Evolutionary conservation across 2,797 vertebrate genomes (phyloP), one percentile per base, ranked within the genome.

Genomic region (Smutsia gigantea): DNA sequence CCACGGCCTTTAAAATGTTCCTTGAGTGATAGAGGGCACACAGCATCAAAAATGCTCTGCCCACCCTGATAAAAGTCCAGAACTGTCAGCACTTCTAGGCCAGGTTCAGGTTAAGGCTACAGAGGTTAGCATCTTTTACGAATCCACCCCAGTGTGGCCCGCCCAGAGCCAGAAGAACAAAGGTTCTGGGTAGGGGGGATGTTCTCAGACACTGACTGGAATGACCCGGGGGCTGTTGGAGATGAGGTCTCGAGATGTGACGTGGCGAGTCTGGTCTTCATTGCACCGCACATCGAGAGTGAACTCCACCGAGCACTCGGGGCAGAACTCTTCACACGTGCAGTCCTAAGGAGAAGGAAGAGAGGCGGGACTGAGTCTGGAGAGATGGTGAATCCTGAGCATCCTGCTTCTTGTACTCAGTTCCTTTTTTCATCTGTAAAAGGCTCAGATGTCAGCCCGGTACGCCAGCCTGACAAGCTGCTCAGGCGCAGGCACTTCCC

Each of bases 141-240:
- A 61, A 53, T 15, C 51, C 51, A 74, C 18, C 39, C 39, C 7
- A 81, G 2, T 12, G 25, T 31, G 12, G 64, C 78, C 90, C 77
- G 72, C 19, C 10, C 6, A 6, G 49, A 85, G 72, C 42, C 49
- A 72, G 19, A 6, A 59, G 15, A 57, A 59, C 1, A 37, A 37
- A 64, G 87, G 51, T n/a, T 7, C 2, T 0, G 39, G 4, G 18
- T 1, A 69, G 17, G 4, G 4, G 19, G 68, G 55, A 19, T 0
- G 3, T 0, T 0, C 2, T 25, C 2, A 31, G 34, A 49, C 61
- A 98, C 99, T 98, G 89, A 99, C 99, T 13, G 99, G 99, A 85
- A 99, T 99, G 93, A 99, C 99, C 5, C 99, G 98, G 21, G 99
- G 99, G 97, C 99, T 99, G 98, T 99, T 99, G 86, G 99, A 99